Base-by-base conservation (phyloP, 2,113 vertebrate genomes). In the Australoheros scitulus region DNA sequence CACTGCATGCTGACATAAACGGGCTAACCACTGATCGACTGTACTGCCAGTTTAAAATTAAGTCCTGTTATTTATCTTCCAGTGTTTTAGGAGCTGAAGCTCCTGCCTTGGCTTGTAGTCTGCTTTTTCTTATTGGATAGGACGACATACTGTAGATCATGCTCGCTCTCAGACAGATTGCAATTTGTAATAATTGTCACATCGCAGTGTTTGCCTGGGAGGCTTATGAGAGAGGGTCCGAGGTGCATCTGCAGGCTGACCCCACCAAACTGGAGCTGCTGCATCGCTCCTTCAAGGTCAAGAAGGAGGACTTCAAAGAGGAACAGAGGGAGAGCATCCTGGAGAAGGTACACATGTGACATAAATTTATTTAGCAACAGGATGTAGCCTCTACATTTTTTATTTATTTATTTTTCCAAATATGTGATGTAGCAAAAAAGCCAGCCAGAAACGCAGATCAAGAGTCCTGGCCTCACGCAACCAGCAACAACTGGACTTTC, bases 281-380 rank as follows among this genome's bases (percentile, higher is more conserved):
- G 43, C 97, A 98, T 86, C 95, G 97, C 61, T 99, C 98, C 64
- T 99, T 99, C 95, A 98, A 97, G 92, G 98, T 99, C 89, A 99
- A 99, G 91, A 99, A 99, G 86, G 98, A 99, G 92, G 97, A 99
- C 86, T 99, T 99, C 86, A 99, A 99, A 87, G 96, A 98, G 56
- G 89, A 97, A 74, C 98, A 98, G 95, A 97, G 98, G 83, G 97
- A 99, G 84, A 96, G 96, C 96, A 99, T 99, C 88, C 86, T 99
- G 20, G 97, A 99, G 80, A 99, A 93, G 97, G 98, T 99, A 95
- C 74, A 50, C n/a, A 11, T 18, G 14, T 50, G 22, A 7, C 10
- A 18, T 56, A 24, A 41, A 24, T 58, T 60, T 6, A 32, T 34
- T 55, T 72, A 52, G 43, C 36, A 60, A 20, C 1, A 61, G 24